Evolutionary conservation across 2,113 vertebrate species (phyloP).

Genomic region (Pantherophis guttatus): DNA sequence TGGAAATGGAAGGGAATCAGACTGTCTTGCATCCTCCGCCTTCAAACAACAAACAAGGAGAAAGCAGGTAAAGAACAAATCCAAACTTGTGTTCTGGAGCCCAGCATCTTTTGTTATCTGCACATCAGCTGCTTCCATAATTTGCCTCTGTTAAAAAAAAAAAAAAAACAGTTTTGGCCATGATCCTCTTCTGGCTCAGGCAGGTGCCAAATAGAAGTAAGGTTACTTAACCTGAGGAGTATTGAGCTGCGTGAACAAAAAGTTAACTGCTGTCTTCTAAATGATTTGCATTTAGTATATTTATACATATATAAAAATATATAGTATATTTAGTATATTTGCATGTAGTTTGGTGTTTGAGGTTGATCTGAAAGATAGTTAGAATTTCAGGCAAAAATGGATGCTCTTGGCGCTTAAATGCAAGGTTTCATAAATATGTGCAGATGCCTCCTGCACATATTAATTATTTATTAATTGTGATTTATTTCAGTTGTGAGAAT

Average conservation of each 20-base stretch:
- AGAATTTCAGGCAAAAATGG: conserved; percentile 23
- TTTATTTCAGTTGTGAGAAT: conserved; percentile 55
- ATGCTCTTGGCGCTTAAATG: conserved; percentile 13
- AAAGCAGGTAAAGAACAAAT: conserved; percentile 76
- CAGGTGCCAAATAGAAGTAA: background rate
- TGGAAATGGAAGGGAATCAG: conserved; percentile 98
- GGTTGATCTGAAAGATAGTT: conserved; percentile 46
- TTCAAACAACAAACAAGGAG: conserved; percentile 84
- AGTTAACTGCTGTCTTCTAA: background rate
- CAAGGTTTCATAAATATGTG: conserved; percentile 62
- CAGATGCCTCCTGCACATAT: conserved; percentile 50
- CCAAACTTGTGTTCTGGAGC: background rate
- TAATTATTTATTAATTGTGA: conserved; percentile 58
- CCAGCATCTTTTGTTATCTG: conserved; percentile 21
- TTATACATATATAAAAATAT: too few relatives aligned
- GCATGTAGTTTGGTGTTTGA: background rate
- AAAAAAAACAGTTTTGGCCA: too few relatives aligned
- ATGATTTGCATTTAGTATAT: background rate
- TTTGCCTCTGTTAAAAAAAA: background rate
- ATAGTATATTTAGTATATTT: too few relatives aligned
- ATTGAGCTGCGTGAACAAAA: background rate
- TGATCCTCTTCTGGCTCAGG: background rate
- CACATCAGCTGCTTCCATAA: background rate
- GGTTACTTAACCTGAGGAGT: background rate
- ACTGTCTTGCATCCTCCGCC: conserved; percentile 92